phyloP scores from a whole-genome alignment of 2,113 vertebrate genomes.

The Cygnus buccinator region DNA sequence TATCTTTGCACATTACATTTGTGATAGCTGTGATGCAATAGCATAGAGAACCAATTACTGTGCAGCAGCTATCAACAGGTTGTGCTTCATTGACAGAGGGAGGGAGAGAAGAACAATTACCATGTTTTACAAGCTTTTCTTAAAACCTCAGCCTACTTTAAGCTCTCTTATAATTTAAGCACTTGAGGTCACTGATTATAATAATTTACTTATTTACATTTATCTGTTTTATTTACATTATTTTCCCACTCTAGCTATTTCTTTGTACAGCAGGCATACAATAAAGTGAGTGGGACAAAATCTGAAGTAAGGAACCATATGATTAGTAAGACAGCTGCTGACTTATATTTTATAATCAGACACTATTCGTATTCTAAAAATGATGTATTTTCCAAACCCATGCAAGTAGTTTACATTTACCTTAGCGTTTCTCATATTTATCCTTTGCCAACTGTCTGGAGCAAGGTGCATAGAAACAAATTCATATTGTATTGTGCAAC shows the following conservation, averaged over 20 bases:
- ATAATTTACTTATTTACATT: not conserved
- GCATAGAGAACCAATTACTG: not conserved
- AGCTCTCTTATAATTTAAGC: not conserved
- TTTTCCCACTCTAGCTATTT: not conserved
- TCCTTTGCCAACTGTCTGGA: not conserved
- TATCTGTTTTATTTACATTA: not conserved
- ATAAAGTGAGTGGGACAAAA: not conserved
- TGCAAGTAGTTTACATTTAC: not conserved
- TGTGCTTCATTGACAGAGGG: not conserved
- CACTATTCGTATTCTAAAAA: not conserved
- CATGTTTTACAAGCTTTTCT: not conserved
- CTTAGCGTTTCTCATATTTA: not conserved
- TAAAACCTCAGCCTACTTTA: rapidly evolving
- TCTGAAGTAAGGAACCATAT: not conserved
- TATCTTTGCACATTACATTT: rapidly evolving
- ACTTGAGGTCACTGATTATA: not conserved
- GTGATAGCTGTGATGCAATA: not conserved
- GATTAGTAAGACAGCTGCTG: not conserved
- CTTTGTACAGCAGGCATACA: not conserved
- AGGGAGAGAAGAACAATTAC: not conserved
- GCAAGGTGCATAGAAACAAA: not conserved
- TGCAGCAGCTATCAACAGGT: not conserved
- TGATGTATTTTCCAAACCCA: not conserved
- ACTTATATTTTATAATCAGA: not conserved
- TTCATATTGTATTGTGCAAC: not conserved